Base-by-base conservation (phyloP, 2,113 vertebrate genomes). In the Machaerirhynchus nigripectus region DNA sequence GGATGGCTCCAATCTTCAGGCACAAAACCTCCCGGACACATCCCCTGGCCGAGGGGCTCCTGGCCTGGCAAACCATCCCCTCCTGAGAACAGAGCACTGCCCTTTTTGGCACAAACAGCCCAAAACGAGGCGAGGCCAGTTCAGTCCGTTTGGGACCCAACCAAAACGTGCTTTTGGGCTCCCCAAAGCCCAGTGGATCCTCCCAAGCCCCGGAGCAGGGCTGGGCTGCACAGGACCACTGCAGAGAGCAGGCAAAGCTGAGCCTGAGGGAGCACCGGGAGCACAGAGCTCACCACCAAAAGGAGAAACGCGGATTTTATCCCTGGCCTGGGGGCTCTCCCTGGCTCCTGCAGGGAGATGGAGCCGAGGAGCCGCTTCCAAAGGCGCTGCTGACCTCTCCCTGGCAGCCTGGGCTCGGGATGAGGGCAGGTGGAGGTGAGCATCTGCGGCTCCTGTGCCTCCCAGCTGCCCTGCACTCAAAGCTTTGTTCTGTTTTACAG, bases 181-280 rank as follows among this genome's bases (percentile, higher is more conserved):
- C 53, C 53, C 27, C 53, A 75, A 6, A 56, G 13, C 11, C 56
- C 79, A 31, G 69, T n/a, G n/a, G 33, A 20, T 27, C 67, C 55
- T 75, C 18, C 70, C 61, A 47, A 61, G 8, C 27, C 60, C 49
- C 1, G 5, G 4, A 5, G 4, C 67, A 40, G 50, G 8, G 4
- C 1, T 20, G 0, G 1, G 57, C 1, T 20, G 16, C 3, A 5
- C 28, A 19, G 2, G 4, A 37, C 6, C n/a, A 1, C 50, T 1
- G 5, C 0, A 4, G 44, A 23, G 33, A 76, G 49, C 23, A 9
- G 28, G 22, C 20, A 37, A 11, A 40, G 5, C 59, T 3, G 42
- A 73, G 27, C 44, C 49, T 3, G 21, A 24, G 64, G 31, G 13
- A 4, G 47, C 59, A 1, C 71, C 0, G 40, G 59, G 50, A 64